phyloP scores from a whole-genome alignment of 2,797 vertebrate genomes.

The Lacerta bilineata region DNA sequence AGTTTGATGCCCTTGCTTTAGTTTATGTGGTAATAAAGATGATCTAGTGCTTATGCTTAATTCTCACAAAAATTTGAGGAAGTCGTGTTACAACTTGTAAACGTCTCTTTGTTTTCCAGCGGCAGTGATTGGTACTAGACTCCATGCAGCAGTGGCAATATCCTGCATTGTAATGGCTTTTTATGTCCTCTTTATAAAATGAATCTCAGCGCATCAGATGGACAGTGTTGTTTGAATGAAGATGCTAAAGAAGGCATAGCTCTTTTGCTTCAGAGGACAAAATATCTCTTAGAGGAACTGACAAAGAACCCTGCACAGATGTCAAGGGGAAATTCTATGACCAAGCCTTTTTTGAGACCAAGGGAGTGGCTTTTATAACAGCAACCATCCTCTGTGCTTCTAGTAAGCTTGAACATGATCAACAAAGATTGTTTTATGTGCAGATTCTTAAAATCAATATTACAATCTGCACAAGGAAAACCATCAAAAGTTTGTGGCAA shows the following conservation, averaged over 20 bases:
- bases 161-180: constrained; percentile 91
- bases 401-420: constrained; percentile 36
- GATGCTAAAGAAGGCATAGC: constrained; percentile 54
- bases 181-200: constrained; percentile 92
- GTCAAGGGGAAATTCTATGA: constrained; percentile 44
- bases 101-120: constrained; percentile 74
- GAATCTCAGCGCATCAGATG: constrained; percentile 66
- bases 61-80: not conserved
- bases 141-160: constrained; percentile 88
- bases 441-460: constrained; percentile 56
- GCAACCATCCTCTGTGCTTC: constrained; percentile 37
- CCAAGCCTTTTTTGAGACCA: constrained; percentile 53
- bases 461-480: constrained; percentile 51
- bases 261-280: constrained; percentile 49
- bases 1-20: not conserved
- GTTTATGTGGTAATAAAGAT: not conserved
- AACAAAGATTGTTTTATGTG: constrained; percentile 50
- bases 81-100: not conserved
- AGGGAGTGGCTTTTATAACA: constrained; percentile 42
- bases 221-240: constrained; percentile 37
- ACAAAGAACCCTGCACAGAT: constrained; percentile 45
- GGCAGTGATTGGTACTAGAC: constrained; percentile 92
- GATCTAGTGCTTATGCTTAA: not conserved
- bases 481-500: constrained; percentile 37
- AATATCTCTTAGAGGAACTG: constrained; percentile 51